Base-by-base conservation (phyloP, 2,797 vertebrate species). In the Anisognathus igniventris region DNA sequence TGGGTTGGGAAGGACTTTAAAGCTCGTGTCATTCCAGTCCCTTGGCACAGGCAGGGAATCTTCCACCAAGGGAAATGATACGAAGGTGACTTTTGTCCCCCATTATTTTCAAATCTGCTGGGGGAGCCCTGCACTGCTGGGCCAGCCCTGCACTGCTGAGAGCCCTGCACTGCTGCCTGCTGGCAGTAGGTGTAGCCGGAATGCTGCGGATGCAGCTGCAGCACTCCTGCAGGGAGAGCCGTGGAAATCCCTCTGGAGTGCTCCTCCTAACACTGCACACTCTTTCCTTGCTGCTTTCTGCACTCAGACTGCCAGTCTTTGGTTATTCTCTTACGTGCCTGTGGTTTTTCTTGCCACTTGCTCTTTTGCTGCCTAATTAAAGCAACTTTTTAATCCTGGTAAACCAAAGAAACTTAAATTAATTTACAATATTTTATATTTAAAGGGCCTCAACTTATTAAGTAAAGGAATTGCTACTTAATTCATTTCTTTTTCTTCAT, bases 151-250 rank as follows among this genome's bases (percentile, higher is more conserved):
- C 30, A 14, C 30, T 20, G 50, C 50, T 51, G 51, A 3, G 12
- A n/a, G 45, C 45, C 45, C 45, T 47, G 92, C 90, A 93, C 8
- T 96, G 35, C 94, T 57, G 47, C 8, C 51, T 90, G 40, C 91
- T 35, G 58, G 60, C 96, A 66, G 90, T 54, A 96, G 96, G 86
- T 83, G 95, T 96, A 86, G 90, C 81, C 58, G 35, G 23, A 60
- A 85, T 60, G 74, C 87, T 80, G 85, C 6, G 30, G 25, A 68
- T 81, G 6, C 51, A 37, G 3, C 35, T 20, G 8, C 35, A 14
- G 54, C 24, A 1, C 39, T 56, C 12, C 44, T 35, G 40, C 6
- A 8, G 24, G 62, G 12, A 40, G 31, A 16, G 0, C 6, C 3
- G 0, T 9, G 14, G 31, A 30, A 62, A 48, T 25, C 12, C 5